Base-by-base conservation (phyloP, 2,113 vertebrate genomes). In the Corapipo altera region DNA sequence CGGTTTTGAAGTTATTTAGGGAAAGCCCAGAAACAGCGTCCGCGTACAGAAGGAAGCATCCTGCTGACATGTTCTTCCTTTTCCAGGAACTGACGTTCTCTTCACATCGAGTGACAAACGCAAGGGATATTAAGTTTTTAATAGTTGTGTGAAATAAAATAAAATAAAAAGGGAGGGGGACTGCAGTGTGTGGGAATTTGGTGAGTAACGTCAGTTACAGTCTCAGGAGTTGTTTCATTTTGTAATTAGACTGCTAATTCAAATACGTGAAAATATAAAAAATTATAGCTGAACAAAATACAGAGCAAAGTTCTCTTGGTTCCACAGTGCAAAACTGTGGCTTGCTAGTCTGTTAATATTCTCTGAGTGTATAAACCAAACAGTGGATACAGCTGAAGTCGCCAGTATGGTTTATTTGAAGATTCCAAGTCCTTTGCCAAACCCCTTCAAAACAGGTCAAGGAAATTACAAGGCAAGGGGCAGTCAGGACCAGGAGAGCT, bases 1-100 rank as follows among this genome's bases (percentile, higher is more conserved):
- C 4, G 6, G 79, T 91, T 91, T 75, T 88, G 72, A 90, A 96
- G 96, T 96, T 97, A 95, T 97, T 97, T 96, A 69, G 52, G 93
- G 96, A 95, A 95, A 82, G 76, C 51, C 35, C 49, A 86, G 80
- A 69, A 89, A 72, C 73, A 89, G 61, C 80, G 0, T 72, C 49
- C 1, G 1, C 58, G 54, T 73, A 39, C 67, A 95, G 61, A 28
- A 95, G 77, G 94, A 95, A 95, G 93, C 91, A 94, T 95, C 94
- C 95, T 97, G 96, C 93, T 96, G 94, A 95, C 91, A 57, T 54
- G 66, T 35, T 61, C 94, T 97, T 97, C 96, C 96, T 96, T 84
- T 96, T 84, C 91, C 96, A 88, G 96, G 96, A 97, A 93, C 88
- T 97, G 95, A 97, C 39, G 65, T 95, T 55, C 64, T 92, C 14